A percentile compares a stretch with the other conserved stretches of the same genome.
These are phyloP conservation scores for Sebastes nivosus DNA, from an alignment of 2,797 vertebrate genomes.

Conservation along the genomic window DNA sequence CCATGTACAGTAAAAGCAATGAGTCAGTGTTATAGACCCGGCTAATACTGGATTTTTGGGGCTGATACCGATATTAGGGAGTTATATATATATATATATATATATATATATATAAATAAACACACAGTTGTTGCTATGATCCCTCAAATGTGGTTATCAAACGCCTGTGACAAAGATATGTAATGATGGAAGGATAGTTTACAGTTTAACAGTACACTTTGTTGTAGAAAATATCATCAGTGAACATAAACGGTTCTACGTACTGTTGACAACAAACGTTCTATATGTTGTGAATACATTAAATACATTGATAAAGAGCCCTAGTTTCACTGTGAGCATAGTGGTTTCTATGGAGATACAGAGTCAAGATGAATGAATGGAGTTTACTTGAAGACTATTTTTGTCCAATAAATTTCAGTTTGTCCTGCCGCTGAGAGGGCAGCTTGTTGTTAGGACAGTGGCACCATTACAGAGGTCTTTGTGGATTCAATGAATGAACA, in stretches of 20 bases:
- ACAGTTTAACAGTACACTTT: background rate
- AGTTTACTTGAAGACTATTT: background rate
- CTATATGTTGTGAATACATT: background rate
- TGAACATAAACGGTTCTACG: too few relatives aligned
- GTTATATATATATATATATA: background rate
- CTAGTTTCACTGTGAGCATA: background rate
- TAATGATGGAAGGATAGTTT: background rate
- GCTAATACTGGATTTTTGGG: background rate
- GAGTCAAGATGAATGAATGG: background rate
- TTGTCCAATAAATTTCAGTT: background rate
- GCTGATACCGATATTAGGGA: background rate
- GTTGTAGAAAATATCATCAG: too few relatives aligned
- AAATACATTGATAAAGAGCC: background rate
- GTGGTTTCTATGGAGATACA: background rate
- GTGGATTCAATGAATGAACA: slow-evolving; percentile 1
- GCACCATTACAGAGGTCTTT: background rate
- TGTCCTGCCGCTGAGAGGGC: background rate
- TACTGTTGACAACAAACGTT: too few relatives aligned
- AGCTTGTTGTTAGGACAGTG: background rate
- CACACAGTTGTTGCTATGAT: too few relatives aligned
- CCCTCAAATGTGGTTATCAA: background rate
- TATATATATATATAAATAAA: background rate
- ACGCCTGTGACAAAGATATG: background rate
- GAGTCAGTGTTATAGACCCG: background rate
- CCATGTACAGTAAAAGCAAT: background rate